Percentiles rank a stretch among this genome's conserved stretches.
These are phyloP conservation scores for Lamproptera curius DNA, from an alignment of 2,888 invertebrate species.

Conservation along the genomic window DNA sequence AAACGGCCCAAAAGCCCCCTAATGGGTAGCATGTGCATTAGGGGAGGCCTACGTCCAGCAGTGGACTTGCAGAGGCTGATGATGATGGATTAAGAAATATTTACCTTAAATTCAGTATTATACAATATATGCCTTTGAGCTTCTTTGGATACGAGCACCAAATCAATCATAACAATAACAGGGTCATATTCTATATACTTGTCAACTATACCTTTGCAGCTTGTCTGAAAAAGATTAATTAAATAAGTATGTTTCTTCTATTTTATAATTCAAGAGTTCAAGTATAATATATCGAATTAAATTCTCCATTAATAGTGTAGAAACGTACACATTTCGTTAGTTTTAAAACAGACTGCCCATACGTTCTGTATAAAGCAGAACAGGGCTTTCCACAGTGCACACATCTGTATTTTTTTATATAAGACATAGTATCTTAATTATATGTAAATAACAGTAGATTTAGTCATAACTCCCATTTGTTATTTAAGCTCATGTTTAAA, in stretches of 20 bases:
- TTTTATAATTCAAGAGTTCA: no score
- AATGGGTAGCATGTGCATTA: no score
- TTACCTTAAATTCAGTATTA: constrained; percentile 87
- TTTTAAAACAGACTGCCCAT: constrained; percentile 84
- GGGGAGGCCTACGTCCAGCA: no score
- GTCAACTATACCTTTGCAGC: constrained; percentile 87
- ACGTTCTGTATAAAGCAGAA: constrained; percentile 81
- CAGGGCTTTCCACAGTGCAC: constrained; percentile 83
- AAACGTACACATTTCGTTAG: constrained; percentile 86
- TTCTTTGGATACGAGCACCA: constrained; percentile 86
- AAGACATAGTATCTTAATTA: constrained; percentile 22
- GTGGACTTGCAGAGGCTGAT: no score
- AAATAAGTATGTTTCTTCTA: no score
- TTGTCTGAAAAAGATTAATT: constrained; percentile 80
- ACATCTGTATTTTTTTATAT: constrained; percentile 63
- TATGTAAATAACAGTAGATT: no score
- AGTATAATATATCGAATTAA: no score
- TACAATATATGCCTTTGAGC: constrained; percentile 92
- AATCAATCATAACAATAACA: constrained; percentile 91
- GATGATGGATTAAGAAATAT: no score
- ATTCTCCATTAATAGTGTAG: no score
- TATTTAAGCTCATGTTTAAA: background rate
- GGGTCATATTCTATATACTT: constrained; percentile 95
- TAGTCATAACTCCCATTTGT: background rate
- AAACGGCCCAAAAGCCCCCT: no score